These are phyloP conservation scores for Lutjanus argentimaculatus DNA, from an alignment of 2,797 vertebrate species.

Conservation along the genomic window DNA sequence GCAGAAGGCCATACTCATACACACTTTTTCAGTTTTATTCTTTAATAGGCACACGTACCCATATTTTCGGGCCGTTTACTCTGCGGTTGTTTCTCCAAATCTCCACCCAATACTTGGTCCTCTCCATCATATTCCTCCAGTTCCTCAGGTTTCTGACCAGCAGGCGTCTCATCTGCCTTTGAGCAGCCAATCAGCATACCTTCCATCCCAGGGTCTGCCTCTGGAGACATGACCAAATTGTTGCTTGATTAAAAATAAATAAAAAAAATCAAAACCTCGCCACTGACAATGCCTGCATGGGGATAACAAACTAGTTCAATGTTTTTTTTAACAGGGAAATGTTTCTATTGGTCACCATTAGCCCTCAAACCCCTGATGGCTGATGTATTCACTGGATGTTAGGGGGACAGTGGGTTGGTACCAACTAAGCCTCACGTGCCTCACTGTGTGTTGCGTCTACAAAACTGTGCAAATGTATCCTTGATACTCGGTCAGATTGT, in stretches of 20 bases:
- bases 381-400: not conserved
- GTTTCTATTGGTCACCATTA: not conserved
- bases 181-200: constrained; percentile 57
- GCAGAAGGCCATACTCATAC: too few species aligned
- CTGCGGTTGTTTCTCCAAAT: constrained; percentile 62
- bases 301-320: not conserved
- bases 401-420: not conserved
- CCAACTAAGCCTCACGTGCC: too few species aligned
- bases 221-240: not conserved
- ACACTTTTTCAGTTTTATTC: not conserved
- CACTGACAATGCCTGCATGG: not conserved
- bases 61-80: constrained; percentile 57
- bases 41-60: constrained; percentile 54
- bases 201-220: constrained; percentile 67
- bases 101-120: constrained; percentile 58
- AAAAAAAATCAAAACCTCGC: not conserved
- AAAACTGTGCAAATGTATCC: constrained; percentile 18
- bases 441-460: not conserved
- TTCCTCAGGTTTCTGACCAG: constrained; percentile 56
- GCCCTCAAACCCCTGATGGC: not conserved
- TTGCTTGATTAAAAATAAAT: not conserved
- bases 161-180: constrained; percentile 46
- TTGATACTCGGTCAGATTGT: constrained; percentile 63
- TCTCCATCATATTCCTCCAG: constrained; percentile 73
- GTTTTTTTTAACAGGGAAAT: not conserved